Evolutionary conservation across 2,888 invertebrate genomes (phyloP), one percentile per base, ranked within the genome.

Genomic region (Metallyticus violacea): DNA sequence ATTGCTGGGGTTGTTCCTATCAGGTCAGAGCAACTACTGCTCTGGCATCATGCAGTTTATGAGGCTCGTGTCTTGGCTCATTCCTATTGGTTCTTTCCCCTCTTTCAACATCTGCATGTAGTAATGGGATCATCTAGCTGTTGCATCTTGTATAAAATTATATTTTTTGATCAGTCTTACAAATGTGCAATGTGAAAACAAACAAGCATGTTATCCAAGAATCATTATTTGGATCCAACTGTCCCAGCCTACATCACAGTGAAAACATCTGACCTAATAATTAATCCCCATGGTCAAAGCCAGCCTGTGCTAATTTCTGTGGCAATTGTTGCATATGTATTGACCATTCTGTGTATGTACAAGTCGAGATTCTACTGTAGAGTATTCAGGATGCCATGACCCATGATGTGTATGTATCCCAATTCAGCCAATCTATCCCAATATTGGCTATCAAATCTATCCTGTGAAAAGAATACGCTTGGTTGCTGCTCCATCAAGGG

Each of bases 141-240:
- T 77, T n/a, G 86, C 86, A 9, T 85, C 92, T 86, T 95, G 94
- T 3, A 98, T 95, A 91, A 95, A 98, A 79, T 95, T 94, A 88
- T 94, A 94, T 15, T 98, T 98, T 91, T 97, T 97, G 82, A 96
- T 95, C 86, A 97, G 93, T 87, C 94, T 92, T 26, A 99, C 95
- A 91, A 95, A 99, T 7, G 95, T 96, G 91, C 99, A 99, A 90
- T 94, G 94, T 0, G 97, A 96, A 93, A 97, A 98, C 98, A 98
- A 99, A 90, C 96, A 94, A 15, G 97, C 98, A 92, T 99, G 99
- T 91, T 99, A 95, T 94, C 98, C 98, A 99, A 0, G 98, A 98
- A 90, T 96, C 96, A 91, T 99, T 99, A 26, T 95, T 95, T 77
- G 95, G 94, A 91, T 97, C 96, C 99, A 99, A 99, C 90, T 96